Conservation (phyloP, 2,113 vertebrate genomes). For the Gallinago media region DNA sequence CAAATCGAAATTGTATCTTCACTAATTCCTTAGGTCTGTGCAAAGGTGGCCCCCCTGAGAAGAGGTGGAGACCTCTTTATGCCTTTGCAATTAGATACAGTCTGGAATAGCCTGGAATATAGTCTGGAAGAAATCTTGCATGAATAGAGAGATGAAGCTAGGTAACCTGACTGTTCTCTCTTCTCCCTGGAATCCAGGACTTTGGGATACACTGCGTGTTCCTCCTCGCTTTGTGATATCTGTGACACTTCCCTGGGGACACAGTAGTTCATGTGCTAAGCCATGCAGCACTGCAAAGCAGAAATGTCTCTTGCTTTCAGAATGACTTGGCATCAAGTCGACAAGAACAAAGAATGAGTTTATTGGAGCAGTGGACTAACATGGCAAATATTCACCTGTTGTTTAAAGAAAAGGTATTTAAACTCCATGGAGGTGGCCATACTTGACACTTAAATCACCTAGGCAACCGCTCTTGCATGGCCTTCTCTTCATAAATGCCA, state of each 20-base stretch:
- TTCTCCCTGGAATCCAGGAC: neutral
- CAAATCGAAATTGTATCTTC: neutral
- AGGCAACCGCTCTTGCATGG: neutral
- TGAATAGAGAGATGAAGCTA: rapidly evolving
- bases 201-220: rapidly evolving
- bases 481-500: neutral
- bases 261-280: neutral
- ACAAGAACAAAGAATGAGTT: neutral
- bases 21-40: rapidly evolving
- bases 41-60: neutral
- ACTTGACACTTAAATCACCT: constrained; percentile 18
- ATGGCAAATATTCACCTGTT: neutral
- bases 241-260: neutral
- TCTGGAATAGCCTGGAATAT: neutral
- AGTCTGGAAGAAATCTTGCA: neutral
- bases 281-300: neutral
- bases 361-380: neutral
- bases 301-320: neutral
- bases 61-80: neutral
- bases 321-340: neutral
- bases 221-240: neutral
- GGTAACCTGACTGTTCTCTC: neutral
- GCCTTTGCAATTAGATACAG: neutral
- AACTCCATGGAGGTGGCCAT: neutral
- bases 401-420: neutral